Percentiles rank a stretch among this genome's conserved stretches.
Conservation (phyloP, 1,140 invertebrate genomes). For the Lucilia sericata region DNA sequence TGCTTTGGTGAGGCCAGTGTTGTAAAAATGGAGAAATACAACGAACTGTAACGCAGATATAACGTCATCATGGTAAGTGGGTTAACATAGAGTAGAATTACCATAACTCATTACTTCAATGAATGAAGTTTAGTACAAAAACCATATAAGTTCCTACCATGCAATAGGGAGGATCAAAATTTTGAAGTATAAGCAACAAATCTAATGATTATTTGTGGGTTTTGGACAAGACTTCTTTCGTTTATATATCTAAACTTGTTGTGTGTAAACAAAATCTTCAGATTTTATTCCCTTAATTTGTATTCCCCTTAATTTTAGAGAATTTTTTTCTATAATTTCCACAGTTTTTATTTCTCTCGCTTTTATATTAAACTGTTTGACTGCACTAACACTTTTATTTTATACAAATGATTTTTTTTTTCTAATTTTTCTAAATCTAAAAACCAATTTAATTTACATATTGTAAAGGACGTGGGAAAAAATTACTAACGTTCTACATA, state of each 20-base stretch:
- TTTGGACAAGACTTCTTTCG: too few relatives aligned
- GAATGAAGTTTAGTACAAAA: too few relatives aligned
- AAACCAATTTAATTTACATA: conserved; percentile 20
- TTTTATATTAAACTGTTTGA: not conserved
- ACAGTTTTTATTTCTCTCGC: not conserved
- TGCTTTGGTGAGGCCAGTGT: not conserved
- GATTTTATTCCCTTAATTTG: too few relatives aligned
- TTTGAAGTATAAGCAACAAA: too few relatives aligned
- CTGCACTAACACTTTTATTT: conserved; percentile 1
- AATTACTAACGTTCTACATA: not conserved
- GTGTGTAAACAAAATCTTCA: too few relatives aligned
- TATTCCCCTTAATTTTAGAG: too few relatives aligned
- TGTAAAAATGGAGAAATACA: not conserved
- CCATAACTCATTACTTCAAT: not conserved
- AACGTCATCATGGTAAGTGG: conserved; percentile 14
- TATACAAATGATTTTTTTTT: not conserved
- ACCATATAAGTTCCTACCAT: too few relatives aligned
- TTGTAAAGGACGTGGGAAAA: not conserved
- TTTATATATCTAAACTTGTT: too few relatives aligned
- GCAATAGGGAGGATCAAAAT: too few relatives aligned
- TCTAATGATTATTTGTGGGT: too few relatives aligned
- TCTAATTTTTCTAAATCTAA: not conserved
- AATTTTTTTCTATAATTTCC: not conserved
- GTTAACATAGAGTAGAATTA: not conserved
- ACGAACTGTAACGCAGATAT: not conserved